Evolutionary conservation across 2,888 invertebrate species (phyloP), one percentile per base, ranked within the genome.

Genomic region (Eurois occulta): DNA sequence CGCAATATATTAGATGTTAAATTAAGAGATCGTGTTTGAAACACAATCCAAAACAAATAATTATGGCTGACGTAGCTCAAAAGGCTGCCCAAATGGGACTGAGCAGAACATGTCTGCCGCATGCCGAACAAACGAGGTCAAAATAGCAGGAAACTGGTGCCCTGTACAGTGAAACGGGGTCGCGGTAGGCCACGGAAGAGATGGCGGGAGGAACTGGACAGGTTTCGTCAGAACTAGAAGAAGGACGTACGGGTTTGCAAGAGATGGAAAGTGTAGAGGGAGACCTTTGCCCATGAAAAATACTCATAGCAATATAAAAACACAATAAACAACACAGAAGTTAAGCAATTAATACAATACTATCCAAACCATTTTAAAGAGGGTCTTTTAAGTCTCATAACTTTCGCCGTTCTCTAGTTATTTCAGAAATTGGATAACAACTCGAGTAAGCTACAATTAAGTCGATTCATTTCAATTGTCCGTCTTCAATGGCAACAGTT

Each of bases 341-440:
- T 48, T 16, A 18, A 75, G 16, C n/a, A 43, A 52, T 62, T 80
- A 48, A 48, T 41, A 70, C 24, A 67, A 62, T 35, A 69, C 28
- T 58, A 58, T 48, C 55, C 24, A 64, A 69, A 76, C 32, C n/a
- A 70, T 70, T 85, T 62, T 71, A 71, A 80, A 78, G 55, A 35
- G 43, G 58, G 21, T 32, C 32, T 72, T 86, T 76, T 72, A 75
- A 78, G 70, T 74, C 73, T 78, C 66, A 88, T 82, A 87, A 87
- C 82, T 86, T 88, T 78, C 66, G 38, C 74, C 28, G 18, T 74
- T 64, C 35, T 48, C 73, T 76, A 84, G 84, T 86, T 73, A 88
- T 89, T 86, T 78, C 72, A 75, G 77, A 84, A 87, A 89, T 88
- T 88, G 87, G 84, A 84, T 87, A 81, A 86, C 84, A 80, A 86